Evolutionary conservation across 2,113 vertebrate genomes (phyloP).

Genomic region (Rostratula benghalensis): DNA sequence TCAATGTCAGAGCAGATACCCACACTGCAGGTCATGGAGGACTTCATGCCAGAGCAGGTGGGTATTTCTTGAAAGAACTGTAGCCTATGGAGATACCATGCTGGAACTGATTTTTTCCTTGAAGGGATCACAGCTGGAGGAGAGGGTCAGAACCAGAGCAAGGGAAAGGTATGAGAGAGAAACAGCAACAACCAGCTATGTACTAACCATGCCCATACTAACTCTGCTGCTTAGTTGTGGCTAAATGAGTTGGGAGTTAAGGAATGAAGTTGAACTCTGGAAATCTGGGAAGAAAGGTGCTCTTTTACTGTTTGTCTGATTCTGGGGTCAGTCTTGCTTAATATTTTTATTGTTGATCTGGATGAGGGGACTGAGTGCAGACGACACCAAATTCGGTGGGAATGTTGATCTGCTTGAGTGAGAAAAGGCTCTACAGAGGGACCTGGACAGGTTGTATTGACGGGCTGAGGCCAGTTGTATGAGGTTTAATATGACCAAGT

Average conservation of each 20-base stretch:
- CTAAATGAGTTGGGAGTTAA: not conserved
- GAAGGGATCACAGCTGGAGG: not conserved
- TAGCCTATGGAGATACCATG: not conserved
- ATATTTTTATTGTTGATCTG: too few relatives aligned
- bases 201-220: too few relatives aligned
- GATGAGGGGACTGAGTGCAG: too few relatives aligned
- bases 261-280: not conserved
- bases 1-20: not conserved
- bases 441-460: too few relatives aligned
- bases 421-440: too few relatives aligned
- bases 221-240: fast-evolving
- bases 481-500: too few relatives aligned
- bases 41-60: not conserved
- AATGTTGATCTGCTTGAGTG: too few relatives aligned
- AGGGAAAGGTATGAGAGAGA: not conserved
- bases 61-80: not conserved
- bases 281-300: not conserved
- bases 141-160: not conserved
- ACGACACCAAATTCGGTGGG: too few relatives aligned
- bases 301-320: not conserved
- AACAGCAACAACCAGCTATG: not conserved
- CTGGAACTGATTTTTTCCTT: not conserved
- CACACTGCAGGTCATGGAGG: not conserved
- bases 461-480: too few relatives aligned
- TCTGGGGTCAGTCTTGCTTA: too few relatives aligned